Base-by-base conservation (phyloP, 2,113 vertebrate genomes). In the Prunella fulvescens region DNA sequence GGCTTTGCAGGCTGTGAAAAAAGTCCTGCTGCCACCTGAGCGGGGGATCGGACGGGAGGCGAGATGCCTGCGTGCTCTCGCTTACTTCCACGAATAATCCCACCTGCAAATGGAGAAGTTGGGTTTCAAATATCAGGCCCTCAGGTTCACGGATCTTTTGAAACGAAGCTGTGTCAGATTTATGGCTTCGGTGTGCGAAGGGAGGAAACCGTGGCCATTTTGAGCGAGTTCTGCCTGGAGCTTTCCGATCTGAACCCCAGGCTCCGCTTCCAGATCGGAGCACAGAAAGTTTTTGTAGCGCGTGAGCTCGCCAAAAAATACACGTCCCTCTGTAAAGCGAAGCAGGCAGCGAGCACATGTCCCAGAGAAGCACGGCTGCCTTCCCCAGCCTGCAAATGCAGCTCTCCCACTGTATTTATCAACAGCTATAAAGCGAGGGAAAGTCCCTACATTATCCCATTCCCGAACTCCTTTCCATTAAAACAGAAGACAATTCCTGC, bases 71-170 rank as follows among this genome's bases (percentile, higher is more conserved):
- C 20, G 10, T 17, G 93, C 82, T 95, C 96, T 96, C 74, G 3
- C 86, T 92, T 64, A 90, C 86, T 96, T 73, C 95, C 96, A 95
- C 90, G 72, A 90, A 96, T 86, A 96, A 97, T 90, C 94, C 95
- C 94, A 97, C 95, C 94, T 97, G 96, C 92, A 94, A 86, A 72
- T 2, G 65, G 94, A 96, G 94, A 92, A 82, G 77, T 25, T 24
- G 81, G 92, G 94, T 95, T 86, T 96, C 96, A 95, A 91, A 92
- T 95, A 92, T 94, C 87, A 94, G 64, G 74, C 93, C 92, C 87
- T 77, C 84, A 92, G 90, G 85, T 96, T 91, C 88, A 39, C 0
- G 51, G 79, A 29, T 69, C 92, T 90, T 93, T 93, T 47, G 90
- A 91, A 95, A 91, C 1, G 78, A 93, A 93, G 94, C 93, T 79